Evolutionary conservation across 2,113 vertebrate genomes (phyloP).

Genomic region (Labeo catla): DNA sequence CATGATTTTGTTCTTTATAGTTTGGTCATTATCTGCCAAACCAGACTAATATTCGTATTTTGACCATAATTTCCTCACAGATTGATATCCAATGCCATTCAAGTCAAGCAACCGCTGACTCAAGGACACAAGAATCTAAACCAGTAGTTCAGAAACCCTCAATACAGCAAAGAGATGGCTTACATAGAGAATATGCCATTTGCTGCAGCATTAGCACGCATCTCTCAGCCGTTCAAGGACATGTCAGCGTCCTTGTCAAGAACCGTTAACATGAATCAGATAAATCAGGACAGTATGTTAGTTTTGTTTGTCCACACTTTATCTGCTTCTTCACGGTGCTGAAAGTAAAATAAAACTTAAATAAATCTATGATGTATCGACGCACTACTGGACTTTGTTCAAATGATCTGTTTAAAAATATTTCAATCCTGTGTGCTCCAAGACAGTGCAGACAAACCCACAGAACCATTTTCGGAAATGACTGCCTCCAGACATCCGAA

Average conservation of each 20-base stretch:
- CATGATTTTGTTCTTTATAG: slow-evolving; percentile 18
- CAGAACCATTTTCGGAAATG: neutral
- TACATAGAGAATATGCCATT: neutral
- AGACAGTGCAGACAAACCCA: slow-evolving; percentile 4
- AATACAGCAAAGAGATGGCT: neutral
- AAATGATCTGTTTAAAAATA: neutral
- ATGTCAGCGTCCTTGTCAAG: neutral
- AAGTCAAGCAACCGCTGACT: slow-evolving; percentile 9
- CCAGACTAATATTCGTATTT: slow-evolving; percentile 28
- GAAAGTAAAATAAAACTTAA: neutral
- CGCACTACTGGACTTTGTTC: neutral
- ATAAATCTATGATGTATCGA: neutral
- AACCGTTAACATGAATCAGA: neutral
- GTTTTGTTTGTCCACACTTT: neutral
- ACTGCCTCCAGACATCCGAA: neutral
- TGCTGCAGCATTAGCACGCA: neutral
- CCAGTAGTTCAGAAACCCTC: neutral
- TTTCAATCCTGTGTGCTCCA: neutral
- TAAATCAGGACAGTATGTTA: neutral
- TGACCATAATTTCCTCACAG: slow-evolving; percentile 9
- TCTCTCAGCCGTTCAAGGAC: neutral
- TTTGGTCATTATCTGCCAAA: slow-evolving; percentile 25
- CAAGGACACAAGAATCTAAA: slow-evolving; percentile 14
- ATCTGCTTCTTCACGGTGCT: neutral
- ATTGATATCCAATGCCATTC: slow-evolving; percentile 3